Conservation (phyloP, 2,113 vertebrate species). For the Oenanthe melanoleuca region DNA sequence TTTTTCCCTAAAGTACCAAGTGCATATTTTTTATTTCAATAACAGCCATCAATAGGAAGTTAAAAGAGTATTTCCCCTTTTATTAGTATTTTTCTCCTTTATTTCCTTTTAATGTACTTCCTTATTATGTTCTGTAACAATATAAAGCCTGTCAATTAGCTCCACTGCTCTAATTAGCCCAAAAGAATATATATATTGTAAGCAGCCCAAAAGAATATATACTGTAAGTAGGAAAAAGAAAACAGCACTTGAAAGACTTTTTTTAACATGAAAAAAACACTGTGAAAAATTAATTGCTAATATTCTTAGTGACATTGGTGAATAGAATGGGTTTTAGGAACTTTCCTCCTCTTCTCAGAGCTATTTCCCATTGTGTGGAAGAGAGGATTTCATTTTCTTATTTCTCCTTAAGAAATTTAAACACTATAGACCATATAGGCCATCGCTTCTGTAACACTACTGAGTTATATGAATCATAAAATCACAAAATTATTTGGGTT, state of each 20-base stretch:
- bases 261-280: not conserved
- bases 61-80: not conserved
- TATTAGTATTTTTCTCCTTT: not conserved
- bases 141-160: not conserved
- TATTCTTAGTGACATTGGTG: not conserved
- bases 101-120: not conserved
- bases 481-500: not conserved
- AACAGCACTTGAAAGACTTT: not conserved
- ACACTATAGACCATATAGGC: not conserved
- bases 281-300: not conserved
- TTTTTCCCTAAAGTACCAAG: not conserved
- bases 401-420: not conserved
- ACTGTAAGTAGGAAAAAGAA: not conserved
- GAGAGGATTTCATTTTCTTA: not conserved
- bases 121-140: not conserved
- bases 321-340: not conserved
- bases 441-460: not conserved
- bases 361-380: not conserved
- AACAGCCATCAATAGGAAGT: not conserved
- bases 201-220: not conserved
- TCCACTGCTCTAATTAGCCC: not conserved
- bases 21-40: not conserved
- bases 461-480: not conserved
- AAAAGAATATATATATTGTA: not conserved
- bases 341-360: not conserved